phyloP scores from a whole-genome alignment of 2,888 invertebrate genomes.

The Epistrophella euchroma region DNA sequence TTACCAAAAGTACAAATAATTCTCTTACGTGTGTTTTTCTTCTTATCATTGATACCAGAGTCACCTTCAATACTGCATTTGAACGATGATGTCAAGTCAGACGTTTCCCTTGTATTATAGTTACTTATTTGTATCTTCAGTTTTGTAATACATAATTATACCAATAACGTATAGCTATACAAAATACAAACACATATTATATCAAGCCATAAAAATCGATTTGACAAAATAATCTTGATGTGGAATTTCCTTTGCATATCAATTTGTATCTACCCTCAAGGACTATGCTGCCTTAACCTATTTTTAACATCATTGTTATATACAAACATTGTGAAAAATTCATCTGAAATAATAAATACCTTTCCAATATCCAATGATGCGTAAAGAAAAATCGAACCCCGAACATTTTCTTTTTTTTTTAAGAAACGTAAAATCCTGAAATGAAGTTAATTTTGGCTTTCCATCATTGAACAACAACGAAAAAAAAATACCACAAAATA shows the following conservation, averaged over 20 bases:
- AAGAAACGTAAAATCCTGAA: constrained; percentile 11
- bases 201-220: constrained; percentile 7
- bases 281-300: neutral
- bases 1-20: too few species aligned
- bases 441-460: constrained; percentile 52
- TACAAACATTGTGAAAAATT: neutral
- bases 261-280: constrained; percentile 14
- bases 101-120: too few species aligned
- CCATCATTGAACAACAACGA: constrained; percentile 17
- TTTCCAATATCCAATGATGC: constrained; percentile 35
- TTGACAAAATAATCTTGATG: neutral
- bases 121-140: neutral
- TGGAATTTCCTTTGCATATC: neutral
- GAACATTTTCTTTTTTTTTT: neutral
- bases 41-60: too few species aligned
- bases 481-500: constrained; percentile 11
- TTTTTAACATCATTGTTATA: constrained; percentile 17
- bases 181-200: too few species aligned
- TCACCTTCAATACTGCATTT: too few species aligned
- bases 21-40: too few species aligned
- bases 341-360: constrained; percentile 35
- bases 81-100: too few species aligned
- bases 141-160: neutral
- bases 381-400: constrained; percentile 5
- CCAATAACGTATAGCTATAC: neutral